Percentiles rank a stretch among this genome's conserved stretches.
phyloP scores from a whole-genome alignment of 2,113 vertebrate species.

The Dasyprocta punctata region DNA sequence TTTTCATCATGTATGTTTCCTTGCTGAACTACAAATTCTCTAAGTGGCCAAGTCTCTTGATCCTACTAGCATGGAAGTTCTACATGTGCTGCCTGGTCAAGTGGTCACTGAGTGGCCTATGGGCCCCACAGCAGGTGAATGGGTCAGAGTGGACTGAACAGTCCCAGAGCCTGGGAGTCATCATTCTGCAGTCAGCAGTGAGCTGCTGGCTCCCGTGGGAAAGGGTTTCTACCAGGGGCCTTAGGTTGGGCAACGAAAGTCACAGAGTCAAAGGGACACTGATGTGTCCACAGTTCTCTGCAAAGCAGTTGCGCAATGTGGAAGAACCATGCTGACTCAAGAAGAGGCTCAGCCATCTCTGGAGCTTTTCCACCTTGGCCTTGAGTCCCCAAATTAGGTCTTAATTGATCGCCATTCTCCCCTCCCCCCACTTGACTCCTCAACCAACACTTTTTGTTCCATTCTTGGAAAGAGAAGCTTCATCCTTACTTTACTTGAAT shows the following conservation, averaged over 20 bases:
- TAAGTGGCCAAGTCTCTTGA: background rate
- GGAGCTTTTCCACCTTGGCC: background rate
- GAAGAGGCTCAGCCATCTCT: background rate
- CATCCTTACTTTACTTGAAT: background rate
- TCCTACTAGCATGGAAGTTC: background rate
- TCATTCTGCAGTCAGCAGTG: background rate
- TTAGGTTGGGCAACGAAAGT: background rate
- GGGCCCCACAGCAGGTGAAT: background rate
- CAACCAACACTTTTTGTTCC: background rate
- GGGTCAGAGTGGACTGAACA: background rate
- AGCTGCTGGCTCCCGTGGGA: background rate
- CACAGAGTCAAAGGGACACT: fast-evolving
- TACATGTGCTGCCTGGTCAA: background rate
- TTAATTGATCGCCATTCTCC: background rate
- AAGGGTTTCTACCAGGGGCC: background rate
- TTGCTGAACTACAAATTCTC: background rate
- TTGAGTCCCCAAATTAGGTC: background rate
- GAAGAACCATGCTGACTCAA: background rate
- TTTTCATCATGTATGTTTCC: background rate
- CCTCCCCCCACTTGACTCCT: too few species aligned
- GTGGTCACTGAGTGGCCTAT: too few species aligned
- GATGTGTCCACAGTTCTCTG: fast-evolving
- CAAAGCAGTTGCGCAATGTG: too few species aligned
- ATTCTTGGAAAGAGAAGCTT: background rate
- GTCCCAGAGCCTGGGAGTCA: too few species aligned